Evolutionary conservation across 2,113 vertebrate species (phyloP).

Genomic region (Butorides virescens): DNA sequence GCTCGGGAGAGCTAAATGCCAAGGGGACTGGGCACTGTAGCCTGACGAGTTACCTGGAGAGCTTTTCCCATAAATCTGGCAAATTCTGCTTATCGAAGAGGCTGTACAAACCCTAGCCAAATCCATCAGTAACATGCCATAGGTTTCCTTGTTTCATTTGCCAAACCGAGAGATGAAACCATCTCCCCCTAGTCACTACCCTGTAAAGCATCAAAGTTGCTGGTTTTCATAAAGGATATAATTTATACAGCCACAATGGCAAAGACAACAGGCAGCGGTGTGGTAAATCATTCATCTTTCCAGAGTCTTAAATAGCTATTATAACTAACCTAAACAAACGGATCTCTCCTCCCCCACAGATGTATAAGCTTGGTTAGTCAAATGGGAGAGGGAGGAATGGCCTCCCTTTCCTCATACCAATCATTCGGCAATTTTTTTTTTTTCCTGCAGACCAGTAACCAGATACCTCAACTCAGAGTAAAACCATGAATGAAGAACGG

Average conservation of each 20-base stretch:
- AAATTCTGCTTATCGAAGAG: not conserved
- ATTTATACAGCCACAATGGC: not conserved
- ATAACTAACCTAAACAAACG: not conserved
- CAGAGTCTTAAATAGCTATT: not conserved
- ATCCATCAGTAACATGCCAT: not conserved
- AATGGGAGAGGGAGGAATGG: not conserved
- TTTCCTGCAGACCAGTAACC: not conserved
- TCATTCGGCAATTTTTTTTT: not conserved
- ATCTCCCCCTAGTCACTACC: not conserved
- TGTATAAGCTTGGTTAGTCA: not conserved
- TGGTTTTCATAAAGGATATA: not conserved
- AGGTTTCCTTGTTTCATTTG: not conserved
- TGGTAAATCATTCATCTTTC: not conserved
- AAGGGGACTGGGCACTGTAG: not conserved
- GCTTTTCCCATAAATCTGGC: not conserved
- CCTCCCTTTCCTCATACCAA: not conserved
- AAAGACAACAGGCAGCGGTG: not conserved
- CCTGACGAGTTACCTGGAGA: fast-evolving
- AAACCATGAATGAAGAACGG: not conserved
- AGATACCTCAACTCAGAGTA: not conserved
- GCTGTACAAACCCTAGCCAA: not conserved
- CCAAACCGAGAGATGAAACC: not conserved
- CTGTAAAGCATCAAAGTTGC: not conserved
- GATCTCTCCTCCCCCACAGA: not conserved
- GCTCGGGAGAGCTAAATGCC: not conserved